Evolutionary conservation across 2,797 vertebrate genomes (phyloP).

Genomic region (Parauchenoglanis ngamensis): DNA sequence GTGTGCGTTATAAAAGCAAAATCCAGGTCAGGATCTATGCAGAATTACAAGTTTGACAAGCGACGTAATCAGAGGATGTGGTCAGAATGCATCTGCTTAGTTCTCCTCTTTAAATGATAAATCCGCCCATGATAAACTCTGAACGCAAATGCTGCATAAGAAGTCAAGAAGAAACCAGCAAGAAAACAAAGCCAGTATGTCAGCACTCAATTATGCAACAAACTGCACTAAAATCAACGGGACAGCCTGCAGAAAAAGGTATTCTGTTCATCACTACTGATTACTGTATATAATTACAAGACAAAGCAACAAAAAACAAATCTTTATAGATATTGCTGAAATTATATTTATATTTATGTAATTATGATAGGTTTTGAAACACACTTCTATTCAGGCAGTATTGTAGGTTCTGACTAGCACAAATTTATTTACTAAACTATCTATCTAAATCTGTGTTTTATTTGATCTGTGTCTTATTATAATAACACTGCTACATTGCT

Average conservation of each 20-base stretch:
- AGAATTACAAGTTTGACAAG: neutral
- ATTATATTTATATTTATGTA: neutral
- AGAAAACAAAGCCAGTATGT: conserved; percentile 10
- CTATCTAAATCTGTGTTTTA: neutral
- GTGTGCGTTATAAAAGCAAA: neutral
- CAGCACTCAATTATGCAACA: neutral
- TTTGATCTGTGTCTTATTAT: neutral
- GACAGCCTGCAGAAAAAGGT: conserved; percentile 31
- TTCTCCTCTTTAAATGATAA: neutral
- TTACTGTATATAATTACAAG: neutral
- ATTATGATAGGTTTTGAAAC: neutral
- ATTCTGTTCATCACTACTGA: neutral
- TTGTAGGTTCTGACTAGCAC: neutral
- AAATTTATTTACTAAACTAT: neutral
- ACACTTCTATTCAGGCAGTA: neutral
- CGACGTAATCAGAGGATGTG: neutral
- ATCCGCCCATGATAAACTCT: neutral
- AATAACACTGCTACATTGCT: neutral
- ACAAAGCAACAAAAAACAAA: neutral
- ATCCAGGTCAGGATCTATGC: neutral
- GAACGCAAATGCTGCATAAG: neutral
- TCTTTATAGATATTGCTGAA: neutral
- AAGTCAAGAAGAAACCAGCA: neutral
- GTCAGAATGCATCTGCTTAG: neutral
- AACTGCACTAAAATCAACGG: neutral